phyloP scores from a whole-genome alignment of 1,140 invertebrate genomes.

The Stratiolaelaps scimitus region DNA sequence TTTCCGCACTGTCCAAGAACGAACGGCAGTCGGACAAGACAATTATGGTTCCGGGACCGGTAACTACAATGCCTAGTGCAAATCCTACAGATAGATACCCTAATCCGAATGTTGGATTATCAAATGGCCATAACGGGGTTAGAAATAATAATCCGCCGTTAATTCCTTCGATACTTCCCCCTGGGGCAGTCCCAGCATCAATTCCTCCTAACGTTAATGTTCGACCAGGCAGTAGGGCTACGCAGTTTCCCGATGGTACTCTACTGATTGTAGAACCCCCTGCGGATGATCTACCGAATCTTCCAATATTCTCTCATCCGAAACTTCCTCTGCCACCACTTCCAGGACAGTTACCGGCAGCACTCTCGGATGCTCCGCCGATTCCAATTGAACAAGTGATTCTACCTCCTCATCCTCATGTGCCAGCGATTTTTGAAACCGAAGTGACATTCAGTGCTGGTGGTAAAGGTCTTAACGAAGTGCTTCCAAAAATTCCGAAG shows the following conservation, averaged over 20 bases:
- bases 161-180: neutral
- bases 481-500: slow-evolving; percentile 12
- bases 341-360: neutral
- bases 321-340: slow-evolving; percentile 5
- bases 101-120: neutral
- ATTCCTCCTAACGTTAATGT: slow-evolving; percentile 17
- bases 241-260: slow-evolving; percentile 15
- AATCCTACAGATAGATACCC: neutral
- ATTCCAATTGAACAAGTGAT: neutral
- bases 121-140: neutral
- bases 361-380: neutral
- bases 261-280: slow-evolving; percentile 22
- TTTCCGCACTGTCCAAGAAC: neutral
- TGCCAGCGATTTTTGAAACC: slow-evolving; percentile 10
- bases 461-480: slow-evolving; percentile 9
- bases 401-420: neutral
- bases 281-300: neutral
- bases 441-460: neutral
- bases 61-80: neutral
- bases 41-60: neutral
- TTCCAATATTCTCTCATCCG: slow-evolving; percentile 3
- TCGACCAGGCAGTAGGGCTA: slow-evolving; percentile 1
- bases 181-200: neutral
- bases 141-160: too few species aligned
- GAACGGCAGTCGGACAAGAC: neutral